phyloP scores from a whole-genome alignment of 2,888 invertebrate genomes.

The Scaptomyza polygonia region DNA sequence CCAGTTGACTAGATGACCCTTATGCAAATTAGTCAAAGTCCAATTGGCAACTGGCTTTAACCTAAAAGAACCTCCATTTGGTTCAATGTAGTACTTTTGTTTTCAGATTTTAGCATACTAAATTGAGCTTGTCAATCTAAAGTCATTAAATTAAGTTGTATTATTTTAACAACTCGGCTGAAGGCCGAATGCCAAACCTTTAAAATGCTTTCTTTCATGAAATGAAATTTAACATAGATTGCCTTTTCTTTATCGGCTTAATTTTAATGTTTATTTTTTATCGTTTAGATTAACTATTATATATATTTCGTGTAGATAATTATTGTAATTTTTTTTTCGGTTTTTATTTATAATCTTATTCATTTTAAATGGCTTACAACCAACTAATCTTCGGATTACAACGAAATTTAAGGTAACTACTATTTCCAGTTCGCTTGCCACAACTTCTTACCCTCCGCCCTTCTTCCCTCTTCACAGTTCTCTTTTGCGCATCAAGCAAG shows the following conservation, averaged over 20 bases:
- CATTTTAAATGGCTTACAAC: constrained; percentile 17
- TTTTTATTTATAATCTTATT: neutral
- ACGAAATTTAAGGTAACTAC: constrained; percentile 22
- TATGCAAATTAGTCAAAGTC: constrained; percentile 60
- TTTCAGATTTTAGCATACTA: constrained; percentile 8
- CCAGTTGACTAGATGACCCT: constrained; percentile 61
- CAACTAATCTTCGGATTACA: constrained; percentile 4
- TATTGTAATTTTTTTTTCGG: neutral
- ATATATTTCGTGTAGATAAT: neutral
- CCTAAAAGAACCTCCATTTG: neutral
- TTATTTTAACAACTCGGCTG: too few relatives aligned
- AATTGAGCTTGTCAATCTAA: neutral
- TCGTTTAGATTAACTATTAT: neutral
- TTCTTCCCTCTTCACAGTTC: neutral
- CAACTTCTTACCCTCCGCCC: fast-evolving
- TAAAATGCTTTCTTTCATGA: neutral
- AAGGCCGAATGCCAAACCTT: neutral
- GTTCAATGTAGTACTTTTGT: neutral
- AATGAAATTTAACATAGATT: constrained; percentile 5
- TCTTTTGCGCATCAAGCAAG: neutral
- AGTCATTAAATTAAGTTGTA: neutral
- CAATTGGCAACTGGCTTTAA: neutral
- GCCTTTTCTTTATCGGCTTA: neutral
- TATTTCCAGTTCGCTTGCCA: too few relatives aligned
- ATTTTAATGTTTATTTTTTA: neutral